phyloP scores from a whole-genome alignment of 1,140 invertebrate species.

The Alviniconcha marisindica region DNA sequence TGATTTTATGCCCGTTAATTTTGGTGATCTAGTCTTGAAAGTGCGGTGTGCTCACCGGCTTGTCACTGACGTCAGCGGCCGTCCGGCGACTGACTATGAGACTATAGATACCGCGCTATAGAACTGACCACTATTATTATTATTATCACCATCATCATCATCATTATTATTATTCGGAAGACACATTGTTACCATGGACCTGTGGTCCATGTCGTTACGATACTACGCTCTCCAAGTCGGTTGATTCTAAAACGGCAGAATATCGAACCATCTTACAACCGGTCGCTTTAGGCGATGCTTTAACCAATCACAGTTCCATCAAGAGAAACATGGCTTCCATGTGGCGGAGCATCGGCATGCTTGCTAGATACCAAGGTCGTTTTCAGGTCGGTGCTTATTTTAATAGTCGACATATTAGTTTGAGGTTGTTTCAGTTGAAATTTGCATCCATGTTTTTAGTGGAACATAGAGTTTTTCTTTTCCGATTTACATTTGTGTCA shows the following conservation, averaged over 20 bases:
- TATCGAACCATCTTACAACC: constrained; percentile 5
- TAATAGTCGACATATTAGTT: not conserved
- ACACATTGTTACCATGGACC: not conserved
- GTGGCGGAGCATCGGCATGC: constrained; percentile 37
- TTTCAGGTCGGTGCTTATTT: constrained; percentile 28
- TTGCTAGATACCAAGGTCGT: constrained; percentile 35
- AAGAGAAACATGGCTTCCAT: constrained; percentile 48
- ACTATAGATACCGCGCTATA: too few relatives aligned
- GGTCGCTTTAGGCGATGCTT: too few relatives aligned
- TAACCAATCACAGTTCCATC: not conserved
- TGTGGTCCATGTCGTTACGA: not conserved
- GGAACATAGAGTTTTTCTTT: too few relatives aligned
- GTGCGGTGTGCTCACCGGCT: too few relatives aligned
- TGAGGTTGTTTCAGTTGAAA: not conserved
- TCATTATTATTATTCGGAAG: not conserved
- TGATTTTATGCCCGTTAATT: too few relatives aligned
- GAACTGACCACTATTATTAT: too few relatives aligned
- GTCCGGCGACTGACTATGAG: too few relatives aligned
- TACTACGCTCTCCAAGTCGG: not conserved
- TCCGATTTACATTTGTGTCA: too few relatives aligned
- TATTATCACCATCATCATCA: too few relatives aligned
- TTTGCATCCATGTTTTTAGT: too few relatives aligned
- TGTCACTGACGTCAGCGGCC: too few relatives aligned
- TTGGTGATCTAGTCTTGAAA: too few relatives aligned
- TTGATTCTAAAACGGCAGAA: not conserved